A percentile compares a stretch with the other conserved stretches of the same genome.
Conservation (phyloP, 1,140 invertebrate species). For the Condylostylus longicornis region DNA sequence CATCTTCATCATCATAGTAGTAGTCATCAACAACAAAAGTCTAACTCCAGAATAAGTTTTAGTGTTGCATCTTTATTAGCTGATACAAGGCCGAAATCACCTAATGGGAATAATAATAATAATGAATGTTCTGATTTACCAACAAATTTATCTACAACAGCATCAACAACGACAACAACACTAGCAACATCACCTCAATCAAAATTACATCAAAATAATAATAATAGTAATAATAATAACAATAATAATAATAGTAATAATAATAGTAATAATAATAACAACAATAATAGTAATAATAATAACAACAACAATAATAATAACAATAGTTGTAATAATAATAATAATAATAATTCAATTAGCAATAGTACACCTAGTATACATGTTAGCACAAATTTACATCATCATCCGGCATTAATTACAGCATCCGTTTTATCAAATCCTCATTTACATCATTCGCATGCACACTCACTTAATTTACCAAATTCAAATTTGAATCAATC, state of each 20-base stretch:
- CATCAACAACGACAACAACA: constrained; percentile 21
- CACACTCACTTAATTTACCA: constrained; percentile 16
- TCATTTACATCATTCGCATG: too few species aligned
- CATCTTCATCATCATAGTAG: too few species aligned
- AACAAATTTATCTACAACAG: constrained; percentile 27
- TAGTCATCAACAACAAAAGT: constrained; percentile 26
- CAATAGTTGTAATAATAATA: too few species aligned
- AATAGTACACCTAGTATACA: too few species aligned
- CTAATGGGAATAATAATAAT: constrained; percentile 22
- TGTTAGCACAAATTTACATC: too few species aligned
- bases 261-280: not conserved
- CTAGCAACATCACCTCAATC: constrained; percentile 19
- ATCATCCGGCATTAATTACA: too few species aligned
- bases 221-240: not conserved
- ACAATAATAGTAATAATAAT: constrained; percentile 1
- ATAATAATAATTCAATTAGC: too few species aligned
- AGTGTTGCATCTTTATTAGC: constrained; percentile 51
- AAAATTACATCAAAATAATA: not conserved
- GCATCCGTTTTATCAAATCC: too few species aligned
- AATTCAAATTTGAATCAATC: constrained; percentile 10
- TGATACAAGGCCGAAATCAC: constrained; percentile 39
- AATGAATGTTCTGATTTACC: constrained; percentile 19
- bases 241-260: not conserved
- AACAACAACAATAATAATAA: not conserved
- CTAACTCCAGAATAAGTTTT: constrained; percentile 41